Evolutionary conservation across 2,113 vertebrate species (phyloP).

Genomic region (Nansenia antarctica): DNA sequence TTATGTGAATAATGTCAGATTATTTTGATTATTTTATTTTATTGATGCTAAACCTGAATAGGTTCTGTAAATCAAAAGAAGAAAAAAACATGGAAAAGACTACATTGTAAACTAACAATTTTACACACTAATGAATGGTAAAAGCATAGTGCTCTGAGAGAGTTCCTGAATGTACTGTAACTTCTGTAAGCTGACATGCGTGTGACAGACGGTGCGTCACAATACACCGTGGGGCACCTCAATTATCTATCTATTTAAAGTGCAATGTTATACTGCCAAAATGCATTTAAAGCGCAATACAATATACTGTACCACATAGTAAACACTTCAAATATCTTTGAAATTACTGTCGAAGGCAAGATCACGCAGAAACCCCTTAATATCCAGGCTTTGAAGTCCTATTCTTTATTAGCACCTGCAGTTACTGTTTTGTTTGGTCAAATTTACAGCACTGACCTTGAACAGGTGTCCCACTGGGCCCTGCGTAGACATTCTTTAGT

Average conservation of each 20-base stretch:
- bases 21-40: conserved; percentile 75
- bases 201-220: conserved; percentile 68
- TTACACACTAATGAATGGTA: conserved; percentile 80
- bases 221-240: conserved; percentile 68
- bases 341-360: conserved; percentile 57
- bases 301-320: conserved; percentile 63
- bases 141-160: conserved; percentile 65
- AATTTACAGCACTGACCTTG: conserved; percentile 70
- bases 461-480: conserved; percentile 73
- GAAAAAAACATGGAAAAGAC: conserved; percentile 57
- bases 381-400: conserved; percentile 53
- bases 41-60: conserved; percentile 81
- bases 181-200: conserved; percentile 74
- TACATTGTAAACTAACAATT: conserved; percentile 79
- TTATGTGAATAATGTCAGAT: conserved; percentile 88
- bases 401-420: conserved; percentile 69
- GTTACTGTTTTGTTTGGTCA: conserved; percentile 63
- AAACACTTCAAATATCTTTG: conserved; percentile 66
- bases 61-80: conserved; percentile 60
- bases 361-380: conserved; percentile 53
- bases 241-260: conserved; percentile 77
- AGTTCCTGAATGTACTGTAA: conserved; percentile 88
- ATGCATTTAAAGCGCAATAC: conserved; percentile 77
- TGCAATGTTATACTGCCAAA: conserved; percentile 75
- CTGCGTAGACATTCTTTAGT: conserved; percentile 81